A percentile compares a stretch with the other conserved stretches of the same genome.
phyloP scores from a whole-genome alignment of 2,113 vertebrate genomes.

The Naja naja region DNA sequence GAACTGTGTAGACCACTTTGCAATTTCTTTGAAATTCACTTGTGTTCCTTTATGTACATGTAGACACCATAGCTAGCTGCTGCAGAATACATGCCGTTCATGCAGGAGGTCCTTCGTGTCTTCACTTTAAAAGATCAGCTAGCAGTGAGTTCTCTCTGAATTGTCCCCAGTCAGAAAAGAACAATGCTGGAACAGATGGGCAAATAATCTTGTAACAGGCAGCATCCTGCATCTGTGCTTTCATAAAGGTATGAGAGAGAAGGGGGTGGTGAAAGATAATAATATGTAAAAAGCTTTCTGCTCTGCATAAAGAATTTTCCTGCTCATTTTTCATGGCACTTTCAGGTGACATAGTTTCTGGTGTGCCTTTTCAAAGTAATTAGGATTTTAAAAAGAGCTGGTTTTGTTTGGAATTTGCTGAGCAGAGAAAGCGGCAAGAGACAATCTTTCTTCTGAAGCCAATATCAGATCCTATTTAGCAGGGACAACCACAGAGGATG shows the following conservation, averaged over 20 bases:
- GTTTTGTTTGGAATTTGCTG: neutral
- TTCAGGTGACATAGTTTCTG: slow-evolving; percentile 9
- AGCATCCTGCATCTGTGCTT: neutral
- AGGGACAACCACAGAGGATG: slow-evolving; percentile 31
- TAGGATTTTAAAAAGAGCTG: neutral
- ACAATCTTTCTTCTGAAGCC: slow-evolving; percentile 19
- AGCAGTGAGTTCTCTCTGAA: neutral
- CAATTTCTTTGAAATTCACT: neutral
- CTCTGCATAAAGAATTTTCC: neutral
- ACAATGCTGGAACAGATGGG: neutral
- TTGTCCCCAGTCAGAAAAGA: neutral
- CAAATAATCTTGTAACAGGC: neutral
- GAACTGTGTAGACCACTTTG: neutral
- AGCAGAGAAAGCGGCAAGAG: neutral
- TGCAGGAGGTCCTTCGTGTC: neutral
- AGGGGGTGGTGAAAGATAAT: no score
- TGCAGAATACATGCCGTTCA: neutral
- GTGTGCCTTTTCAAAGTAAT: slow-evolving; percentile 8
- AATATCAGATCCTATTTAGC: slow-evolving; percentile 19
- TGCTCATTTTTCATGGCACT: neutral
- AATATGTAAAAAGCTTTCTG: slow-evolving; percentile 6
- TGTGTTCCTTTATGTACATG: neutral
- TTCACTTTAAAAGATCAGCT: neutral
- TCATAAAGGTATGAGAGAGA: neutral
- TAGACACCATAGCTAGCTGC: neutral